These are phyloP conservation scores for Lates japonicus DNA, from an alignment of 2,797 vertebrate species.

Conservation along the genomic window DNA sequence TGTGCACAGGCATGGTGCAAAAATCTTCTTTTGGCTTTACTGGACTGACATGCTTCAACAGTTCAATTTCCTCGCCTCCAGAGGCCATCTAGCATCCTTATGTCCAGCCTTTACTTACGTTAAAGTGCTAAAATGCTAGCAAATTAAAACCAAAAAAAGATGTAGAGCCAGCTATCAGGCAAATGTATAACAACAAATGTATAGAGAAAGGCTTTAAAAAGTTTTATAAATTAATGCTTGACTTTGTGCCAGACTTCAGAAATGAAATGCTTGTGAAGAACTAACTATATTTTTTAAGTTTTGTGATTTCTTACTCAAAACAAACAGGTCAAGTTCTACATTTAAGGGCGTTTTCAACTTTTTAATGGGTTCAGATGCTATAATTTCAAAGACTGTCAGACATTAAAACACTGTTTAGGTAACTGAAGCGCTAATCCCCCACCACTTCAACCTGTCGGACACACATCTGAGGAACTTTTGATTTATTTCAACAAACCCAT, in stretches of 20 bases:
- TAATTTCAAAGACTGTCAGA: conserved; percentile 15
- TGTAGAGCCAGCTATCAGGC: conserved; percentile 6
- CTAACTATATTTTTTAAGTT: not conserved
- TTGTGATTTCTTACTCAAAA: not conserved
- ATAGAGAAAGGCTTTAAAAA: conserved; percentile 17
- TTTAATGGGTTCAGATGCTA: too few species aligned
- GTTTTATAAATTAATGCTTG: conserved; percentile 10
- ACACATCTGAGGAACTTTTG: conserved; percentile 35
- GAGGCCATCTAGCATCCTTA: conserved; percentile 52
- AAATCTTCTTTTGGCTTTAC: conserved; percentile 61
- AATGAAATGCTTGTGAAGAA: not conserved
- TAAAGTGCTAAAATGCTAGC: conserved; percentile 14
- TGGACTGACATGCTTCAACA: conserved; percentile 70
- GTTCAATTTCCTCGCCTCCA: conserved; percentile 64
- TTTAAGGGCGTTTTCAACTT: conserved; percentile 20
- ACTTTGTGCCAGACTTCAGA: not conserved
- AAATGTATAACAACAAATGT: conserved; percentile 8
- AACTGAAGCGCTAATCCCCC: conserved; percentile 22
- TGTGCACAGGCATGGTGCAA: conserved; percentile 25
- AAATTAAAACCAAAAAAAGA: conserved; percentile 21
- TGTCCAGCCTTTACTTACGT: conserved; percentile 41
- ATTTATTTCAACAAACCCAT: conserved; percentile 27
- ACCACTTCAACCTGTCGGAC: conserved; percentile 28
- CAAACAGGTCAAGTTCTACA: not conserved
- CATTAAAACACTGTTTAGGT: conserved; percentile 31